Conservation (phyloP, 2,797 vertebrate species). For the Halcyon smyrnensis region DNA sequence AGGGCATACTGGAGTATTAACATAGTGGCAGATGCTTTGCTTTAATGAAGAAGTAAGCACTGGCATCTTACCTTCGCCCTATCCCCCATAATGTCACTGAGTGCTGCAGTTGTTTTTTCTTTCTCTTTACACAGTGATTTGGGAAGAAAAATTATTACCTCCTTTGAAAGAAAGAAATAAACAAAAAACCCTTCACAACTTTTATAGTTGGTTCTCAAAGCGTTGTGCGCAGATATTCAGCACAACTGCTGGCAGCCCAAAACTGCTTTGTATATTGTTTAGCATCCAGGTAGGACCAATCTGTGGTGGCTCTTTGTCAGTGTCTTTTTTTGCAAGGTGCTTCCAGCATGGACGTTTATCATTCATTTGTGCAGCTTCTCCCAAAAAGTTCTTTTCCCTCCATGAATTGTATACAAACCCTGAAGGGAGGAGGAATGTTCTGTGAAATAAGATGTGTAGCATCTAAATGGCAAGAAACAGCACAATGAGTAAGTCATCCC, state of each 20-base stretch:
- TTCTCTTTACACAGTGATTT: not conserved
- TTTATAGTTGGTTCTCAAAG: not conserved
- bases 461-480: not conserved
- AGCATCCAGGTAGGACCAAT: not conserved
- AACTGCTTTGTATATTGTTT: not conserved
- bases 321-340: not conserved
- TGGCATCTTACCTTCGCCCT: not conserved
- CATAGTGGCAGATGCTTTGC: not conserved
- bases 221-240: not conserved
- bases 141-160: not conserved
- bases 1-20: not conserved
- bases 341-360: not conserved
- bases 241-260: not conserved
- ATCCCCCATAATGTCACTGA: not conserved
- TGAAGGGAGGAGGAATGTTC: not conserved
- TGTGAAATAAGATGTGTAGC: not conserved
- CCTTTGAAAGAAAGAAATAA: not conserved
- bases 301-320: not conserved
- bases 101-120: not conserved
- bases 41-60: slow-evolving; percentile 8
- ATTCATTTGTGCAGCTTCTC: not conserved
- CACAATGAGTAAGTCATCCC: not conserved
- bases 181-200: no score
- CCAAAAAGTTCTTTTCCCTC: not conserved
- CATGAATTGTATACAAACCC: not conserved